Conservation (phyloP, 2,113 vertebrate genomes). For the Mirza zaza region DNA sequence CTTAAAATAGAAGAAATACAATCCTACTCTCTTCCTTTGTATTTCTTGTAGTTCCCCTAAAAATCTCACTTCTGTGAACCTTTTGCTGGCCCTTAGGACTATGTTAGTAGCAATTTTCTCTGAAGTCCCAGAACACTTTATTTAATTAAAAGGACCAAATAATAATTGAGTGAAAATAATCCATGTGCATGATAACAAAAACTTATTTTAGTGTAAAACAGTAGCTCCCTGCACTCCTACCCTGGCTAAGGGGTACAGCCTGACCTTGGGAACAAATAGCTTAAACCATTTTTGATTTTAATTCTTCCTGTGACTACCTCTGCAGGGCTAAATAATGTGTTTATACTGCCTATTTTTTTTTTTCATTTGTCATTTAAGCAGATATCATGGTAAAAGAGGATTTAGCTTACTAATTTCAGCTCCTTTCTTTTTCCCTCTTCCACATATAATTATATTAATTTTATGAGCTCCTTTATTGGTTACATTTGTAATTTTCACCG, state of each 20-base stretch:
- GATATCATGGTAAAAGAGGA: not conserved
- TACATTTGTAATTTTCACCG: not conserved
- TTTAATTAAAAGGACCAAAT: not conserved
- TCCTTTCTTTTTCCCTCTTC: not conserved
- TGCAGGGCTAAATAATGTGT: not conserved
- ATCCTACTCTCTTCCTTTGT: not conserved
- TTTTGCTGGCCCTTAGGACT: not conserved
- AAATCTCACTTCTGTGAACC: not conserved
- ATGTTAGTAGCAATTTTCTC: not conserved
- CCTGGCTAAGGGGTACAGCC: not conserved
- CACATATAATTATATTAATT: not conserved
- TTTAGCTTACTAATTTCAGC: not conserved
- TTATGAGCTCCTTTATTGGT: not conserved
- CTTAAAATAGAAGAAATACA: conserved; percentile 18
- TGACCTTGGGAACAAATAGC: not conserved
- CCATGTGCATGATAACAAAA: not conserved
- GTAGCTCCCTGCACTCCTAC: not conserved
- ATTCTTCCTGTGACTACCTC: not conserved
- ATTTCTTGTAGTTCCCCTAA: conserved; percentile 6
- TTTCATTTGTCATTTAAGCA: not conserved
- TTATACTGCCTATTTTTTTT: not conserved
- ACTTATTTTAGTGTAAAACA: not conserved
- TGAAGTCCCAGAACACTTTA: not conserved
- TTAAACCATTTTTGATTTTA: not conserved
- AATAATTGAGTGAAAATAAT: conserved; percentile 7